Base-by-base conservation (phyloP, 1,140 invertebrate species). In the Leucophenga varia region DNA sequence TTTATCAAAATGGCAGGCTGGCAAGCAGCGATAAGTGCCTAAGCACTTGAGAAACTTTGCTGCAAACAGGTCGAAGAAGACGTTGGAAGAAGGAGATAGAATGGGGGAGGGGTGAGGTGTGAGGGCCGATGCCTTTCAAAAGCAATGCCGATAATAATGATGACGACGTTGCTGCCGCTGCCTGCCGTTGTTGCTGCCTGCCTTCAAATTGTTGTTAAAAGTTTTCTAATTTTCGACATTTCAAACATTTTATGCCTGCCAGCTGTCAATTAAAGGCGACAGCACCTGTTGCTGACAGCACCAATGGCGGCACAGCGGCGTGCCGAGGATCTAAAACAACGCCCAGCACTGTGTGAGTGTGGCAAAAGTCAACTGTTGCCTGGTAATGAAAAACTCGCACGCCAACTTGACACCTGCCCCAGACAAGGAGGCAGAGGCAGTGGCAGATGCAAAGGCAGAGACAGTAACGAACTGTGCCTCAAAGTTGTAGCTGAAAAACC, bases 191-290 rank as follows among this genome's bases (percentile, higher is more conserved):
- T 25, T 25, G 22, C 22, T 25, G n/a, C n/a, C n/a, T n/a, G n/a
- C n/a, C n/a, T n/a, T n/a, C n/a, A n/a, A n/a, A 25, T 34, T 34
- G 63, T 63, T 67, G 63, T 67, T 63, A 67, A 67, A 68, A 67
- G 64, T 67, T 67, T 67, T 67, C 64, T 67, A 68, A 67, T 67
- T 67, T 68, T 63, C 63, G 56, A 67, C 63, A 64, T 68, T 67
- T 67, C 56, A 41, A 67, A 61, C 54, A 63, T 67, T 63, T 67
- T 57, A 67, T 68, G 63, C 56, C 64, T 63, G 49, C 56, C 50
- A 68, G 64, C 63, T 67, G 63, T 68, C 63, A 67, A 67, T 68
- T 63, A 68, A 67, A 59, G 59, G 56, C 63, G 48, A 57, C 63
- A 51, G 53, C 63, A 67, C 63, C 63, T 67, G 63, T 67, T 67